Percentiles rank a stretch among this genome's conserved stretches.
phyloP scores from a whole-genome alignment of 1,140 invertebrate genomes.

The Temnothorax curvispinosus region DNA sequence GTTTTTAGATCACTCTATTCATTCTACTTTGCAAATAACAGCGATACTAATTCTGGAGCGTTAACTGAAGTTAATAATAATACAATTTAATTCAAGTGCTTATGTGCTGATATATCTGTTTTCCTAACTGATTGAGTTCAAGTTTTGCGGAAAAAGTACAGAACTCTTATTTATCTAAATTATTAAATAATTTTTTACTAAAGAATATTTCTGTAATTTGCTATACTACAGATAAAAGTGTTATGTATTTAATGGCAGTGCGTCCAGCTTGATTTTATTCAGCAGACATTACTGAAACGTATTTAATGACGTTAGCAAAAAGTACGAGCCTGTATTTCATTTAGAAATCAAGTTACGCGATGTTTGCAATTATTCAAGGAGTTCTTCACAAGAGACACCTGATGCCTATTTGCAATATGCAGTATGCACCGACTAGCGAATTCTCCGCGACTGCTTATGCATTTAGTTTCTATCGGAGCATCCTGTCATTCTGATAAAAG shows the following conservation, averaged over 20 bases:
- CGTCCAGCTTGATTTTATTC: neutral
- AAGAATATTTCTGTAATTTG: neutral
- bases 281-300: neutral
- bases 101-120: neutral
- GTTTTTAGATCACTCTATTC: constrained; percentile 12
- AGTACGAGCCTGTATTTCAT: neutral
- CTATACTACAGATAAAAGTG: neutral
- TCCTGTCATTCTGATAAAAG: constrained; percentile 44
- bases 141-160: neutral
- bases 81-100: neutral
- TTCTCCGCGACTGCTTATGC: constrained; percentile 46
- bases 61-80: neutral
- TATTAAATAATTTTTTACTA: neutral
- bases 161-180: neutral
- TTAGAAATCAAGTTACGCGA: constrained; percentile 30
- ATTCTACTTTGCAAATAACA: constrained; percentile 24
- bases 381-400: neutral
- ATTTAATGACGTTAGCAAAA: constrained; percentile 2
- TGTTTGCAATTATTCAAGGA: constrained; percentile 35
- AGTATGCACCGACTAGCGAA: constrained; percentile 28
- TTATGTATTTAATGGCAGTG: neutral
- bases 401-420: neutral
- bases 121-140: neutral
- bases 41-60: neutral
- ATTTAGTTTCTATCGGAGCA: constrained; percentile 17